Evolutionary conservation across 2,797 vertebrate genomes (phyloP).

Genomic region (Arnoldichthys spilopterus): DNA sequence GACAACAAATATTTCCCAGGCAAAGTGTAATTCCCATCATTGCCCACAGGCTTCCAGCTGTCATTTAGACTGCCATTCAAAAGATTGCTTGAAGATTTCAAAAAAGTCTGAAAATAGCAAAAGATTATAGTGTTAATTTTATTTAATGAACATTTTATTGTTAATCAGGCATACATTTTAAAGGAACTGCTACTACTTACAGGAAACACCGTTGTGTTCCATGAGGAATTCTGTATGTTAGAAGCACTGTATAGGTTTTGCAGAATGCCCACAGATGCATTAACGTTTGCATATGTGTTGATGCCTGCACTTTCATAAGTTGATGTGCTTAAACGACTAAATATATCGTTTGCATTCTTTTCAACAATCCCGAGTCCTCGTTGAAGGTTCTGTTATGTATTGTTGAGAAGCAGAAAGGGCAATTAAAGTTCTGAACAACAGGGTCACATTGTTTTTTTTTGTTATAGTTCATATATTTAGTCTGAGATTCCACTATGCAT

Average conservation of each 20-base stretch:
- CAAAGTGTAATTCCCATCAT: accelerated
- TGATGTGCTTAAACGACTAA: constrained; percentile 38
- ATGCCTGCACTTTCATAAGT: constrained; percentile 46
- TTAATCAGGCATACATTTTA: not conserved
- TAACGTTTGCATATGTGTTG: constrained; percentile 59
- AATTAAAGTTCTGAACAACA: not conserved
- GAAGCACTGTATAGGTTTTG: accelerated
- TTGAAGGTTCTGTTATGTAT: constrained; percentile 58
- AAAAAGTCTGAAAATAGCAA: constrained; percentile 60
- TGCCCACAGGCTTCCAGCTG: constrained; percentile 37
- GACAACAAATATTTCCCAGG: constrained; percentile 56
- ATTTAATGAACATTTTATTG: not conserved
- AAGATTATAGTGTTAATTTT: not conserved
- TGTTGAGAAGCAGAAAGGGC: constrained; percentile 12
- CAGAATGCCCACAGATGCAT: constrained; percentile 56
- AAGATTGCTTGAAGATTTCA: constrained; percentile 71
- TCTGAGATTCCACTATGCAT: not conserved
- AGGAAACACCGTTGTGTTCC: accelerated
- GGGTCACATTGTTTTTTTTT: not conserved
- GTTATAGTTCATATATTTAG: not conserved
- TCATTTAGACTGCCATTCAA: constrained; percentile 26
- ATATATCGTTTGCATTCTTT: not conserved
- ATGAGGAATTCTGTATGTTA: accelerated
- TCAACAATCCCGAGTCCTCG: constrained; percentile 62
- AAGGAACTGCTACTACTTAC: constrained; percentile 62